Conservation (phyloP, 2,888 invertebrate genomes). For the Aporophyla lueneburgensis region DNA sequence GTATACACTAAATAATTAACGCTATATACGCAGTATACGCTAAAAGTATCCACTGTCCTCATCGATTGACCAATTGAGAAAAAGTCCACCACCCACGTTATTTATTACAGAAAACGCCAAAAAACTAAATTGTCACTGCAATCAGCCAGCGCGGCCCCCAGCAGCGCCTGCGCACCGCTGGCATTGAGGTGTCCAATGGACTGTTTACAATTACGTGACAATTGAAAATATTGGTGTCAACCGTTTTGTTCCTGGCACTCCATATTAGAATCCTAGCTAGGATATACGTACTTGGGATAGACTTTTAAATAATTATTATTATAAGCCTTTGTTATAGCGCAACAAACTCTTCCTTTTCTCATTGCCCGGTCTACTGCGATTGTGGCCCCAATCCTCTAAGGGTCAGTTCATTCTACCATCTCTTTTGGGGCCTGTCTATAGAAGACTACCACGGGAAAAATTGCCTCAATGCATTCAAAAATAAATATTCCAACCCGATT, state of each 20-base stretch:
- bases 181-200: slow-evolving; percentile 57
- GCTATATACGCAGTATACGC: too few relatives aligned
- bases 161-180: slow-evolving; percentile 15
- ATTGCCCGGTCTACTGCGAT: too few relatives aligned
- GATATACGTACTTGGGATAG: too few relatives aligned
- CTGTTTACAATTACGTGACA: slow-evolving; percentile 48
- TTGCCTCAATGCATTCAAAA: too few relatives aligned
- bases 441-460: too few relatives aligned
- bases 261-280: not conserved
- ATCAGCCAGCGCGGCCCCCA: slow-evolving; percentile 20
- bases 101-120: slow-evolving; percentile 44
- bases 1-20: too few relatives aligned
- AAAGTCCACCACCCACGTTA: slow-evolving; percentile 50
- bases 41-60: slow-evolving; percentile 35
- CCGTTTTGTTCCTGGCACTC: slow-evolving; percentile 48
- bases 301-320: too few relatives aligned
- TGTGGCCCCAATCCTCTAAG: too few relatives aligned
- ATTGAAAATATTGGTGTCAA: slow-evolving; percentile 42
- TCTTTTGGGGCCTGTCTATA: too few relatives aligned
- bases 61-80: slow-evolving; percentile 37
- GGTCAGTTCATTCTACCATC: too few relatives aligned
- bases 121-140: slow-evolving; percentile 54
- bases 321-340: too few relatives aligned
- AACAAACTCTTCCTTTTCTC: too few relatives aligned
- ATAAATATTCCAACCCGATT: not conserved